Conservation (phyloP, 2,113 vertebrate genomes). For the Datnioides undecimradiatus region DNA sequence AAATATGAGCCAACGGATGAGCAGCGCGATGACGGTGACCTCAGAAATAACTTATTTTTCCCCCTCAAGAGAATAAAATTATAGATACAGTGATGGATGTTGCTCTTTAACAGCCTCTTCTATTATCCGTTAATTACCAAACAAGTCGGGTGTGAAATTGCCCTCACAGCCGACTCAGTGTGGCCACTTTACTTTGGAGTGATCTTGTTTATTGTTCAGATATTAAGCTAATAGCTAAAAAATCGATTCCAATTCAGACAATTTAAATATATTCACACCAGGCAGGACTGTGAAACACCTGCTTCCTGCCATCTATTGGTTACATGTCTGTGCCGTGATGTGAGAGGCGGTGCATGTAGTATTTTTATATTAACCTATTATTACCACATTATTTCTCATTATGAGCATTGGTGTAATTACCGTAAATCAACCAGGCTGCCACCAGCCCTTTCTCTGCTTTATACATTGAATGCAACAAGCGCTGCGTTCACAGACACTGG, state of each 20-base stretch:
- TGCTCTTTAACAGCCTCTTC: constrained; percentile 60
- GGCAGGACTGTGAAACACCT: constrained; percentile 22
- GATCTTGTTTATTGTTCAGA: constrained; percentile 51
- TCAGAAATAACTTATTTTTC: constrained; percentile 39
- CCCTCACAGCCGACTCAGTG: constrained; percentile 18
- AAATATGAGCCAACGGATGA: constrained; percentile 27
- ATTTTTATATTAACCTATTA: constrained; percentile 22
- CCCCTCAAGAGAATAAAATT: constrained; percentile 44
- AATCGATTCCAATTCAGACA: constrained; percentile 41
- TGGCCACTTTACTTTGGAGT: constrained; percentile 27
- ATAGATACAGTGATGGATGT: constrained; percentile 56
- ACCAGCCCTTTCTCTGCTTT: neutral
- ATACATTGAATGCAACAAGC: neutral
- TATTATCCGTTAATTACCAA: constrained; percentile 64
- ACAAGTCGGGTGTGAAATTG: constrained; percentile 69
- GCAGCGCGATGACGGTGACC: constrained; percentile 29
- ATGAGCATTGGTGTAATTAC: constrained; percentile 27
- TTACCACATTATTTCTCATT: constrained; percentile 24
- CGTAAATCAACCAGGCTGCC: neutral
- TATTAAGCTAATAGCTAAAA: constrained; percentile 25
- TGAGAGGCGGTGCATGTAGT: neutral
- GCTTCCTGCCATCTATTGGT: neutral
- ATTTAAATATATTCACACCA: constrained; percentile 9
- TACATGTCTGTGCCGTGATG: constrained; percentile 10
- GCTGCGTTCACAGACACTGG: neutral